Evolutionary conservation across 1,140 invertebrate species (phyloP), one percentile per base, ranked within the genome.

Genomic region (Hycleus phaleratus): DNA sequence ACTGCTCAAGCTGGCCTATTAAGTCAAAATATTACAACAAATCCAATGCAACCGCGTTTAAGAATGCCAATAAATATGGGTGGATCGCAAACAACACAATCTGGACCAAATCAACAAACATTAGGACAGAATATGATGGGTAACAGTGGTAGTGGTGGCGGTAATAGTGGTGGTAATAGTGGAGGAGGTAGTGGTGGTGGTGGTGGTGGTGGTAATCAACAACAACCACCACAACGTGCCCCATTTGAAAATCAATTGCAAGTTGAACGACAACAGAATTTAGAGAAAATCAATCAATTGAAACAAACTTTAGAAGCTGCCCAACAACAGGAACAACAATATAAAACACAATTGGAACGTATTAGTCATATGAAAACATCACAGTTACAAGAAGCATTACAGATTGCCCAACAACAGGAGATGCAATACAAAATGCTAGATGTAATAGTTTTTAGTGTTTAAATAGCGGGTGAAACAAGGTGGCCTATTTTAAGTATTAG

Each of bases 321-420:
- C 0, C 85, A 87, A 59, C 83, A 86, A 62, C 85, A 87, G 71
- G 86, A 88, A 67, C 81, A 84, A 9, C 85, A 87, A 62, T 87
- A 85, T 68, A 86, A 87, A 71, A 85, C 80, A 2, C 85, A 87
- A 70, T 76, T 86, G 72, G 86, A 87, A 69, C 79, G 82, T 54
- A 82, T 82, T 69, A 78, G 75, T 57, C 80, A 84, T 64, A 75
- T 83, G 71, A 79, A 79, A 62, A 84, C 81, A 48, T 75, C 81
- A 57, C 78, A 87, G 73, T 75, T 87, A 61, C 83, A 87, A 68
- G 82, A 86, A 72, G 84, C 80, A 62, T 74, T 91, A 46, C 86
- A 89, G 70, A 82, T 84, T 11, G 86, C 86, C 0, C 87, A 91
- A 64, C 85, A 87, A 64, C 85, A 88, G 67, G 87, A 90, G 68